Conservation (phyloP, 2,888 invertebrate species). For the Mylabris sibirica region DNA sequence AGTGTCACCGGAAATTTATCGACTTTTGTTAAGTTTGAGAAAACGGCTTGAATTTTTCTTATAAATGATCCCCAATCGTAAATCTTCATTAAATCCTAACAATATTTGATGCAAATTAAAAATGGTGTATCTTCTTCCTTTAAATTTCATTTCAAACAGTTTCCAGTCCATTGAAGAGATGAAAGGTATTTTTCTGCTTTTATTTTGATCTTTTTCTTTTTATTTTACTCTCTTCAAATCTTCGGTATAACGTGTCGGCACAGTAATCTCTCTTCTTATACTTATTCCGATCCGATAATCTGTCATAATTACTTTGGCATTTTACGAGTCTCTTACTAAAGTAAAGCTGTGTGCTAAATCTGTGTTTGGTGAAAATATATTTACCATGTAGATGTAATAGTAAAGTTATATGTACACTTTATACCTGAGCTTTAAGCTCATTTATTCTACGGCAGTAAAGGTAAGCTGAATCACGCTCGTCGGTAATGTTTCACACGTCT, state of each 20-base stretch:
- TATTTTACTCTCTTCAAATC: not conserved
- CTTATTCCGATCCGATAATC: constrained; percentile 18
- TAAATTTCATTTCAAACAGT: constrained; percentile 23
- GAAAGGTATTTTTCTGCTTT: constrained; percentile 7
- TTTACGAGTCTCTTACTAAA: not conserved
- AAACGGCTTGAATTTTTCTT: constrained; percentile 21
- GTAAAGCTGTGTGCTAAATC: not conserved
- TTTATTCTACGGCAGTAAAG: not conserved
- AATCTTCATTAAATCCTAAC: constrained; percentile 30
- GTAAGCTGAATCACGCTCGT: constrained; percentile 21
- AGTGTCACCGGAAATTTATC: not conserved
- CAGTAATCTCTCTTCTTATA: not conserved
- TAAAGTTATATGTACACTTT: not conserved
- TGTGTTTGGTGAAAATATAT: not conserved
- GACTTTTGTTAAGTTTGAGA: not conserved
- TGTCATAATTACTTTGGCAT: constrained; percentile 31
- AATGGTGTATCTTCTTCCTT: constrained; percentile 24
- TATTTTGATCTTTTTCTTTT: not conserved
- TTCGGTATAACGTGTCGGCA: not conserved
- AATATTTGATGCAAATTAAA: constrained; percentile 30
- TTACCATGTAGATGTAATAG: not conserved
- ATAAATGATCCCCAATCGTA: constrained; percentile 21
- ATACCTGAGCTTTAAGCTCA: not conserved
- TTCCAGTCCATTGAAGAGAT: constrained; percentile 27
- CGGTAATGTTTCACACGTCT: constrained; percentile 35